phyloP scores from a whole-genome alignment of 1,140 invertebrate species.

The Bombyx mandarina region DNA sequence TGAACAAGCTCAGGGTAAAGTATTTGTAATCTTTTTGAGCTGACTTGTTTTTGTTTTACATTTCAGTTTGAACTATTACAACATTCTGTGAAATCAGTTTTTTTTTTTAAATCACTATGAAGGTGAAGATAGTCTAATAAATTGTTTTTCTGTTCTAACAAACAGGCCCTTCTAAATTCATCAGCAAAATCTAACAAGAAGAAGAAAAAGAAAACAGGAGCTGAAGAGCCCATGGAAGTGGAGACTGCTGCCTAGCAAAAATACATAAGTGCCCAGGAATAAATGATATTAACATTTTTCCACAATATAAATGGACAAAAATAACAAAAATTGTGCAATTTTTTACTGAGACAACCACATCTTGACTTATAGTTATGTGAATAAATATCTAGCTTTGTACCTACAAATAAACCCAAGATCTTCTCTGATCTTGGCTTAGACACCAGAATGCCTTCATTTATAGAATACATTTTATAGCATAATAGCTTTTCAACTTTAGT shows the following conservation, averaged over 20 bases:
- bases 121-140: conserved; percentile 1
- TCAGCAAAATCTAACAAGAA: conserved; percentile 89
- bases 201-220: conserved; percentile 85
- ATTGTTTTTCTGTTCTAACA: conserved; percentile 47
- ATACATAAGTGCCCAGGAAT: conserved; percentile 11
- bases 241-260: conserved; percentile 74
- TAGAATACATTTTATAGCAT: too few relatives aligned
- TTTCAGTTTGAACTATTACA: conserved; percentile 56
- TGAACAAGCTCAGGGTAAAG: conserved; percentile 66
- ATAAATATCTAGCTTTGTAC: background rate
- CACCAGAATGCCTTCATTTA: too few relatives aligned
- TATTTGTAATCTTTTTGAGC: conserved; percentile 56
- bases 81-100: conserved; percentile 17
- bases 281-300: conserved; percentile 9
- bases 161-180: conserved; percentile 81
- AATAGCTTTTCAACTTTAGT: too few relatives aligned
- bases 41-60: conserved; percentile 34
- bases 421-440: too few relatives aligned
- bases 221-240: conserved; percentile 75
- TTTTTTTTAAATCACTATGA: conserved; percentile 4
- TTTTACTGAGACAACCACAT: background rate
- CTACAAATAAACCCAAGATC: too few relatives aligned
- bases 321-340: conserved; percentile 2
- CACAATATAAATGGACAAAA: background rate
- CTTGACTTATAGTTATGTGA: background rate